Base-by-base conservation (phyloP, 2,888 invertebrate species). In the Myopa testacea region DNA sequence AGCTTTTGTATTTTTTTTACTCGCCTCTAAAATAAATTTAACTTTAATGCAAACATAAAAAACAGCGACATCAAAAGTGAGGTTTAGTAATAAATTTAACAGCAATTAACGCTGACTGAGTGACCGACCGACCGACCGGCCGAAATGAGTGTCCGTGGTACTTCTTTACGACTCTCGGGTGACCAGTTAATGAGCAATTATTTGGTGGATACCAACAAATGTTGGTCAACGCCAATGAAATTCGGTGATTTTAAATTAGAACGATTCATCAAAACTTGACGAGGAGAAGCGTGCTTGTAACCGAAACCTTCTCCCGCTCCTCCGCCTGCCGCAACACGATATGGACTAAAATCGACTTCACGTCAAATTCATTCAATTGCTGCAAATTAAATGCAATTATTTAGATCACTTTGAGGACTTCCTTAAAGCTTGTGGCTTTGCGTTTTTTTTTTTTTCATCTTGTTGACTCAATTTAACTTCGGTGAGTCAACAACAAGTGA, bases 131-230 rank as follows among this genome's bases (percentile, higher is more conserved):
- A 38, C 37, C 67, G 8, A 37, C 65, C 34, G 1, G 12, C 1
- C 67, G 67, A 1, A 63, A 19, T 4, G 63, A 3, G n/a, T 37
- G 72, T 2, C 5, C 14, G 16, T 8, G 58, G 16, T 19, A 14
- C 14, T 45, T 52, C 71, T 72, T 76, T 65, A 76, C 63, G n/a
- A 19, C 26, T 14, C 76, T 52, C 76, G 16, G 7, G 65, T 40
- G 71, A 5, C 63, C 63, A 65, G 65, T 76, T 76, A 63, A 63
- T 52, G 14, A 10, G n/a, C n/a, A 26, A 34, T 62, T 52, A 63
- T 73, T 50, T 45, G 8, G 26, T 37, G 62, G 76, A n/a, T 38
- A 62, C 4, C 1, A 45, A 8, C 26, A 26, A 26, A 26, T 26
- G 26, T 26, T 26, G 26, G 26, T 26, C 26, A 26, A 1, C 26